Conservation (phyloP, 2,113 vertebrate species). For the Carassius gibelio region DNA sequence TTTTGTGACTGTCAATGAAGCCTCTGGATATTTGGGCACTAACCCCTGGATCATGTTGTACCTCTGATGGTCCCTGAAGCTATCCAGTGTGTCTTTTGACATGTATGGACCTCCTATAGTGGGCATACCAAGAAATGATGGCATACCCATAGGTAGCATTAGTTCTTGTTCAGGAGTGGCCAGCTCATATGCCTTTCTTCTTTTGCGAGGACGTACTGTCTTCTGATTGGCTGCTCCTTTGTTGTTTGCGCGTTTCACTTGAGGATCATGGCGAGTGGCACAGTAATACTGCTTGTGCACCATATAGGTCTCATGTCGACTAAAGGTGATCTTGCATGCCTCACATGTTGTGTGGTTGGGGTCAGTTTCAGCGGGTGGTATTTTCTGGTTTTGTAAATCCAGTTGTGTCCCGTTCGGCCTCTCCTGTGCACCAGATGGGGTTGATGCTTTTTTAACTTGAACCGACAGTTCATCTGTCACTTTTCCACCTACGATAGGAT, state of each 20-base stretch:
- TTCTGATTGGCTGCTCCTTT: conserved; percentile 86
- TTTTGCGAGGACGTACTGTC: conserved; percentile 84
- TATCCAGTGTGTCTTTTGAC: conserved; percentile 80
- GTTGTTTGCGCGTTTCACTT: conserved; percentile 79
- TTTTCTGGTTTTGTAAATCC: conserved; percentile 75
- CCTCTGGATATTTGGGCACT: conserved; percentile 83
- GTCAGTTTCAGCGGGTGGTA: conserved; percentile 75
- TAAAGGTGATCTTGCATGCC: conserved; percentile 90
- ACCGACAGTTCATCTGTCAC: conserved; percentile 77
- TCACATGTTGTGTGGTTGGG: conserved; percentile 85
- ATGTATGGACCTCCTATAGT: conserved; percentile 79
- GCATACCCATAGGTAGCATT: conserved; percentile 75
- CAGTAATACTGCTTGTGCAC: conserved; percentile 92
- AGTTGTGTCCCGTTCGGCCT: conserved; percentile 77
- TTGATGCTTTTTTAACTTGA: conserved; percentile 78
- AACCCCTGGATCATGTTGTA: conserved; percentile 84
- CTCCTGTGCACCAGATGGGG: conserved; percentile 73
- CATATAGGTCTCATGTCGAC: conserved; percentile 84
- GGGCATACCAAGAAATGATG: conserved; percentile 78
- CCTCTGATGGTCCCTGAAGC: conserved; percentile 79
- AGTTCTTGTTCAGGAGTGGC: conserved; percentile 81
- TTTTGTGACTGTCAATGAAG: conserved; percentile 79
- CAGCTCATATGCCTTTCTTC: conserved; percentile 89
- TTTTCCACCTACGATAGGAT: conserved; percentile 76
- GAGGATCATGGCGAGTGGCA: conserved; percentile 85